Evolutionary conservation across 2,797 vertebrate species (phyloP).

Genomic region (Heteromormyrus szaboi): DNA sequence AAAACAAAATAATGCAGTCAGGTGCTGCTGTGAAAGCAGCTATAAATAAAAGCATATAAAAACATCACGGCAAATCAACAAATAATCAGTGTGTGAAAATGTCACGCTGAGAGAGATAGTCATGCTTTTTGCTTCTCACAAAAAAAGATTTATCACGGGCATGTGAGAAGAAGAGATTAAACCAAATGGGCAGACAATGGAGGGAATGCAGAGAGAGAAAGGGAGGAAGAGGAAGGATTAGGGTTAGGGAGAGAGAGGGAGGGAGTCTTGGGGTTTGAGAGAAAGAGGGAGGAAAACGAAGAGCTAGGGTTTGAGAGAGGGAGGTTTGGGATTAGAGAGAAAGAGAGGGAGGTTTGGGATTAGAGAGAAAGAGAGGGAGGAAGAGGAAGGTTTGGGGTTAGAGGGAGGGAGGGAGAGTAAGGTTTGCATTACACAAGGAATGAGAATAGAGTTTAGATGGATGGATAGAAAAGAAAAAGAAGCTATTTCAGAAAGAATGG

Average conservation of each 20-base stretch:
- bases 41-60: not conserved
- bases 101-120: not conserved
- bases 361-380: not conserved
- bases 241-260: not conserved
- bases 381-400: not conserved
- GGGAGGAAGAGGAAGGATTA: not conserved
- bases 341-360: too few species aligned
- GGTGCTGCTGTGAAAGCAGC: not conserved
- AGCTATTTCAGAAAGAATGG: not conserved
- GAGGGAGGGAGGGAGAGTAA: too few species aligned
- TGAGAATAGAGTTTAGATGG: not conserved
- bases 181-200: not conserved
- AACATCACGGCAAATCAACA: not conserved
- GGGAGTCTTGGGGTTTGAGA: not conserved
- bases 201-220: not conserved
- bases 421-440: not conserved
- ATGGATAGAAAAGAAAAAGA: conserved; percentile 4
- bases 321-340: not conserved
- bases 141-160: not conserved
- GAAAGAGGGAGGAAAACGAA: not conserved
- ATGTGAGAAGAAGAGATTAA: not conserved
- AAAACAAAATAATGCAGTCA: not conserved
- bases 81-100: not conserved
- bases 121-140: not conserved
- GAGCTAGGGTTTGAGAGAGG: not conserved